These are phyloP conservation scores for Aurelia aurita DNA, from an alignment of 30 jellyfish, hydroid and myxozoan genomes.

Conservation along the genomic window DNA sequence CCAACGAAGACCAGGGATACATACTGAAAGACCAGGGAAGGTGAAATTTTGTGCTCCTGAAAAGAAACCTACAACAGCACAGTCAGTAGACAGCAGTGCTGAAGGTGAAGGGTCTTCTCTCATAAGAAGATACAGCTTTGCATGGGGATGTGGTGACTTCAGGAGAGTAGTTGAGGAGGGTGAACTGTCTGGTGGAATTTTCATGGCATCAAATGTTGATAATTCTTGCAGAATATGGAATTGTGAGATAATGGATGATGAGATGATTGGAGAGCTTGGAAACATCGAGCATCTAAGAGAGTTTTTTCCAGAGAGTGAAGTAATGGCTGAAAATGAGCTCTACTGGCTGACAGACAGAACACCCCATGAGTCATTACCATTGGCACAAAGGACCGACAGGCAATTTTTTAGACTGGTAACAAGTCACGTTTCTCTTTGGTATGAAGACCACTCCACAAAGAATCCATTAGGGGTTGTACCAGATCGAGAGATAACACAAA, in stretches of 20 bases:
- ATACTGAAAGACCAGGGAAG: conserved; percentile 81
- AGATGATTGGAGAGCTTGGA: conserved; percentile 68
- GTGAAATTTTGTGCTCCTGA: neutral
- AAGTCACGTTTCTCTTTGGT: conserved; percentile 83
- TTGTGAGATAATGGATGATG: conserved; percentile 48
- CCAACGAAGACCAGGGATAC: conserved; percentile 86
- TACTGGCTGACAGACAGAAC: conserved; percentile 90
- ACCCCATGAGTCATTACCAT: conserved; percentile 84
- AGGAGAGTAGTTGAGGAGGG: neutral
- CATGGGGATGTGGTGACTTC: conserved; percentile 10
- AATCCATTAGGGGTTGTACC: conserved; percentile 87
- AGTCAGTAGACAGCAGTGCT: neutral
- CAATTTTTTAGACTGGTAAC: conserved; percentile 82
- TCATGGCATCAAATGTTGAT: conserved; percentile 82
- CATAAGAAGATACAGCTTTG: conserved; percentile 4
- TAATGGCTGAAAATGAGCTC: conserved; percentile 45
- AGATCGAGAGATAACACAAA: conserved; percentile 65
- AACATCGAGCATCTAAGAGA: conserved; percentile 77
- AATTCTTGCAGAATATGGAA: conserved; percentile 72
- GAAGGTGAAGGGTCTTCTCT: neutral
- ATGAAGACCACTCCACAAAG: conserved; percentile 83
- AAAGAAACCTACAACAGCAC: neutral
- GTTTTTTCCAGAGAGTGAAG: conserved; percentile 63
- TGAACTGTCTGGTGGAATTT: conserved; percentile 68
- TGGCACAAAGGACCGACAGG: conserved; percentile 46